Evolutionary conservation across 2,113 vertebrate species (phyloP).

Genomic region (Poeciliopsis retropinna): DNA sequence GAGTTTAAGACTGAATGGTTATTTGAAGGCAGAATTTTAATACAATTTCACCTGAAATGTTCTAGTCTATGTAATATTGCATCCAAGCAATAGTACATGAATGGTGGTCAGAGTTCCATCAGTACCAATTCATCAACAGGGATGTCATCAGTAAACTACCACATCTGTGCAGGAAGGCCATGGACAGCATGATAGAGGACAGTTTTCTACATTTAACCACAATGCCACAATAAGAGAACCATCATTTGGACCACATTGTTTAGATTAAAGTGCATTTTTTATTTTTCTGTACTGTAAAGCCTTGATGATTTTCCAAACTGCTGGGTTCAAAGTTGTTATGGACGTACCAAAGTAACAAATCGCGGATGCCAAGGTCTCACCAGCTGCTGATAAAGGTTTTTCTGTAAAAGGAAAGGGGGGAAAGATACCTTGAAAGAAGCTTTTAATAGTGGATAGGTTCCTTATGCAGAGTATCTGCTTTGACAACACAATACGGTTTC

Average conservation of each 20-base stretch:
- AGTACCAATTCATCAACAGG: constrained; percentile 48
- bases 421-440: constrained; percentile 40
- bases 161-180: constrained; percentile 66
- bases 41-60: not conserved
- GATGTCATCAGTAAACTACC: constrained; percentile 59
- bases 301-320: not conserved
- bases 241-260: constrained; percentile 76
- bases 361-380: constrained; percentile 45
- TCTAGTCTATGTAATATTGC: not conserved
- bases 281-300: constrained; percentile 21
- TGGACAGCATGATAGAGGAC: constrained; percentile 41
- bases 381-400: constrained; percentile 61
- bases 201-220: constrained; percentile 59
- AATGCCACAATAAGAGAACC: constrained; percentile 57
- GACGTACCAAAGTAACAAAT: constrained; percentile 50
- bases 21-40: too few species aligned
- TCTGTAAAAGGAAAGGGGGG: constrained; percentile 32
- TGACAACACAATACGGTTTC: constrained; percentile 27
- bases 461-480: constrained; percentile 35
- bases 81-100: too few species aligned
- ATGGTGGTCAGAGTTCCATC: constrained; percentile 55
- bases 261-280: constrained; percentile 63
- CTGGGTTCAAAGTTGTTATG: constrained; percentile 13
- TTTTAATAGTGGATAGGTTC: constrained; percentile 46
- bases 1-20: constrained; percentile 33